Percentiles rank a stretch among this genome's conserved stretches.
phyloP scores from a whole-genome alignment of 2,888 invertebrate species.

The Fissipunctia ypsillon region DNA sequence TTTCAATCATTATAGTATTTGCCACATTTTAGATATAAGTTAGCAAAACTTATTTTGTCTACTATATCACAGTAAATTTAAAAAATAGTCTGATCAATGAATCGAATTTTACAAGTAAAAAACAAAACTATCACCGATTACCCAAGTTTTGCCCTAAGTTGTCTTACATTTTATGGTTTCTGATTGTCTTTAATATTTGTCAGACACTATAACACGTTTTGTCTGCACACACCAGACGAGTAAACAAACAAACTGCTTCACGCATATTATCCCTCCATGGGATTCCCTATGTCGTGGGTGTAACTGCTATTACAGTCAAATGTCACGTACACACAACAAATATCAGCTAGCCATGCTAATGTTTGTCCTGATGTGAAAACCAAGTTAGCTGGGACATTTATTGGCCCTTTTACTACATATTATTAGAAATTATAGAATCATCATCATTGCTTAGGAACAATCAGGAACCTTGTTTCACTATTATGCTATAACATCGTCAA shows the following conservation, averaged over 20 bases:
- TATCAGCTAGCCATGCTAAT: constrained; percentile 24
- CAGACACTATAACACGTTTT: constrained; percentile 15
- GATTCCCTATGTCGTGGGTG: constrained; percentile 44
- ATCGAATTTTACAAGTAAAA: too few species aligned
- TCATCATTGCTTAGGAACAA: too few species aligned
- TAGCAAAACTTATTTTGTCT: too few species aligned
- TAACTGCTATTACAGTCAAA: constrained; percentile 23
- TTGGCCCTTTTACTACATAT: background rate
- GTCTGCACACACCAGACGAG: constrained; percentile 12
- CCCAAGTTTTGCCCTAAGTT: too few species aligned
- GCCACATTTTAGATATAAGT: too few species aligned
- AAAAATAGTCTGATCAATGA: too few species aligned
- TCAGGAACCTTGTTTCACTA: too few species aligned
- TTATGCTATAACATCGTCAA: background rate
- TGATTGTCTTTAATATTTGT: background rate
- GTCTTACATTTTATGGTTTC: background rate
- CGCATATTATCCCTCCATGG: constrained; percentile 35
- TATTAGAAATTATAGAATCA: background rate
- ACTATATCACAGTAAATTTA: too few species aligned
- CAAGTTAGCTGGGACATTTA: background rate
- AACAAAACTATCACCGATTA: too few species aligned
- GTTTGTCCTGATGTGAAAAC: constrained; percentile 19
- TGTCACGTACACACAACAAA: constrained; percentile 56
- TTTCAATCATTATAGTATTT: too few species aligned
- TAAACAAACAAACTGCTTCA: constrained; percentile 46